Percentiles rank a stretch among this genome's conserved stretches.
phyloP scores from a whole-genome alignment of 2,113 vertebrate species.

The Mohoua ochrocephala region DNA sequence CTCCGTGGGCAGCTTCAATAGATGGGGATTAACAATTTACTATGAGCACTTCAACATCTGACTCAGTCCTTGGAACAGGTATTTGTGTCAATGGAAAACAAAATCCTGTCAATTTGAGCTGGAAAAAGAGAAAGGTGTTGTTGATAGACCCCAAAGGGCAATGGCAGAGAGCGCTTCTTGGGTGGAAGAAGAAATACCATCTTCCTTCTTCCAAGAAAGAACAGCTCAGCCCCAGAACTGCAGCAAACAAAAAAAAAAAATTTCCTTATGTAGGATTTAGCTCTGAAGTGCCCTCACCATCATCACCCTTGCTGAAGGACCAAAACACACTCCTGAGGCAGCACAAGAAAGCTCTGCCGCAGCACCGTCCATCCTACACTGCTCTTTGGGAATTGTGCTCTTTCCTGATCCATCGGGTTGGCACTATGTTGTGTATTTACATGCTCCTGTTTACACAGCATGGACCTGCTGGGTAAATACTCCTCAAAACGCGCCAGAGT shows the following conservation, averaged over 20 bases:
- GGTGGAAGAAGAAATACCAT: background rate
- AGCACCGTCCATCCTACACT: background rate
- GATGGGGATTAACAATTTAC: background rate
- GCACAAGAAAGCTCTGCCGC: background rate
- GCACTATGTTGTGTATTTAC: background rate
- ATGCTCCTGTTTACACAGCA: background rate
- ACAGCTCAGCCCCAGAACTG: background rate
- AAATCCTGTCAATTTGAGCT: background rate
- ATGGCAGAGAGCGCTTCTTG: background rate
- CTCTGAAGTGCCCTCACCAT: background rate
- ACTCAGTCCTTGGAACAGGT: background rate
- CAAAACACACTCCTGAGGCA: background rate
- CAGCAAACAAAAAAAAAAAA: accelerated
- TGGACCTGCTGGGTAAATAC: background rate
- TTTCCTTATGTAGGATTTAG: background rate
- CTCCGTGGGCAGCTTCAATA: background rate
- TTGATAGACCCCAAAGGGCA: background rate
- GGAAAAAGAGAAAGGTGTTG: background rate
- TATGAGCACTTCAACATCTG: background rate
- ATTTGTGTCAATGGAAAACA: background rate
- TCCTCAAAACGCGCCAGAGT: background rate
- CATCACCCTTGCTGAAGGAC: background rate
- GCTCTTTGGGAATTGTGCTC: background rate
- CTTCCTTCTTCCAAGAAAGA: background rate
- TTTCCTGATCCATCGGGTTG: background rate